Evolutionary conservation across 2,888 invertebrate species (phyloP), one percentile per base, ranked within the genome.

Genomic region (Chloromyia formosa): DNA sequence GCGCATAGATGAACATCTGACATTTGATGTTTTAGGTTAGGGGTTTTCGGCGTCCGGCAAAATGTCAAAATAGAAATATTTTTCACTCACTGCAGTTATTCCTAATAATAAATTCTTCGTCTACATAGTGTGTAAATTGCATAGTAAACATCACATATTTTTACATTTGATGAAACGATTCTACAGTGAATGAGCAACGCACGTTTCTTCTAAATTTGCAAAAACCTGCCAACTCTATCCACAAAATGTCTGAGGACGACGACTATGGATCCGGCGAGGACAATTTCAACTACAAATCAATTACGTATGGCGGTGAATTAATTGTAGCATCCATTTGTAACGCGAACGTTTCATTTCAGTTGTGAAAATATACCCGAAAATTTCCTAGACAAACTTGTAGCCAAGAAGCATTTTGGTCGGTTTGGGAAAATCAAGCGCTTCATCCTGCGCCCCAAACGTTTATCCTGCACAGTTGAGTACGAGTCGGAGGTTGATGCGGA

Each of bases 371-470:
- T 92, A 61, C 93, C 93, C 0, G 89, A 89, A 40, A 83, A 87
- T 9, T 86, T 93, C 73, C 87, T 91, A 72, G 89, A 91, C 78
- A 89, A 88, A 81, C 82, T 86, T 68, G 82, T 88, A 1, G 90
- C 91, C 0, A 90, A 90, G 79, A 87, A 88, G 74, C 90, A 93
- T 82, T 93, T 93, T 77, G 86, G 89, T 20, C 89, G 90, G 80
- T 95, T 90, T 86, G 95, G 95, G 0, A 87, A 87, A 54, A 89
- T 94, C 1, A 87, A 88, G 14, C 89, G 89, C 77, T 89, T 94
- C 68, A 87, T 89, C 49, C 85, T 93, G 71, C 88, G 89, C 68
- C 89, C 90, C 0, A 90, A 88, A 75, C 89, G 89, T 68, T 87
- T 88, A 75, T 87, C 88, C 78, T 93, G 93, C 78, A 88, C 90